These are phyloP conservation scores for Cyprinodon tularosa DNA, from an alignment of 2,113 vertebrate genomes.

Conservation along the genomic window DNA sequence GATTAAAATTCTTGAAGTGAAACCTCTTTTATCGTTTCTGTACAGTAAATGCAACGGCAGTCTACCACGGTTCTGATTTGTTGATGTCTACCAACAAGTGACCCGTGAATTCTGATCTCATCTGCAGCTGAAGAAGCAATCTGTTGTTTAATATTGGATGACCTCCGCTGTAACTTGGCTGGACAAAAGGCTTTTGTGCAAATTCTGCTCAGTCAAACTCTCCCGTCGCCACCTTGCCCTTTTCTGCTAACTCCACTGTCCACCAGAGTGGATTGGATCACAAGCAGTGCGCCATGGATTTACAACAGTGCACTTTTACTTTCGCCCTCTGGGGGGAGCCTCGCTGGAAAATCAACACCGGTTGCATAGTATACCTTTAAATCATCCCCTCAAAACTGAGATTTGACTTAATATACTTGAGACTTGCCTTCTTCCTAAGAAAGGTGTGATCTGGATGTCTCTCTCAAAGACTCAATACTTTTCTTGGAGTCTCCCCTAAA, in stretches of 20 bases:
- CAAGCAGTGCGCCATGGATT: conserved; percentile 7
- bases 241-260: conserved; percentile 34
- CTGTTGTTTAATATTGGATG: conserved; percentile 70
- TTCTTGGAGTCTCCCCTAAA: too few relatives aligned
- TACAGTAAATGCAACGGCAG: not conserved
- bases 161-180: conserved; percentile 20
- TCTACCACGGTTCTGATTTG: not conserved
- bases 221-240: conserved; percentile 19
- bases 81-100: not conserved
- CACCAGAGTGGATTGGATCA: conserved; percentile 21
- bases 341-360: too few relatives aligned
- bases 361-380: too few relatives aligned
- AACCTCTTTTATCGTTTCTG: not conserved
- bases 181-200: conserved; percentile 63
- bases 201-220: conserved; percentile 53
- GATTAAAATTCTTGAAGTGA: not conserved
- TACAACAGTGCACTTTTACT: too few relatives aligned
- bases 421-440: too few relatives aligned
- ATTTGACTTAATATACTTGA: too few relatives aligned
- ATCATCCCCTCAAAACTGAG: too few relatives aligned
- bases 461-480: too few relatives aligned
- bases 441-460: too few relatives aligned
- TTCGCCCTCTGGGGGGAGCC: too few relatives aligned
- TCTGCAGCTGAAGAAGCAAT: conserved; percentile 29
- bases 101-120: not conserved